A percentile compares a stretch with the other conserved stretches of the same genome.
phyloP scores from a whole-genome alignment of 2,113 vertebrate genomes.

The Lethenteron reissneri region DNA sequence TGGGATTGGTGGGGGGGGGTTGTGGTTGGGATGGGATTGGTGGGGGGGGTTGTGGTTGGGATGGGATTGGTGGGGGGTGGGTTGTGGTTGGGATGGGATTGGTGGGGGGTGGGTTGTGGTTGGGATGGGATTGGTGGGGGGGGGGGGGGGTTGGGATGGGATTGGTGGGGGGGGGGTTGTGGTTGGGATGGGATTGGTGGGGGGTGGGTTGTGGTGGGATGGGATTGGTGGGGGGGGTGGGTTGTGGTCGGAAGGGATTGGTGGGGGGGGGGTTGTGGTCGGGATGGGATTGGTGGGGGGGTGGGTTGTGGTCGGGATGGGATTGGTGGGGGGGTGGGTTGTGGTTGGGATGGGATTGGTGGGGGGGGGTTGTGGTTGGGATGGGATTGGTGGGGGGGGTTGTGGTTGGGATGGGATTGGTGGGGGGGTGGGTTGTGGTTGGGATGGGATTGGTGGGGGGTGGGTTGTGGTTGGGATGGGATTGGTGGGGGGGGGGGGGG shows the following conservation, averaged over 20 bases:
- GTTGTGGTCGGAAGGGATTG: constrained; percentile 16
- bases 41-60: too few species aligned
- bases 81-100: too few species aligned
- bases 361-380: constrained; percentile 14
- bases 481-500: constrained; percentile 14
- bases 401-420: constrained; percentile 17
- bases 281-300: constrained; percentile 14
- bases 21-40: too few species aligned
- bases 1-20: too few species aligned
- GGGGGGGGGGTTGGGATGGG: constrained; percentile 15
- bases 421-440: too few species aligned
- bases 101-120: too few species aligned
- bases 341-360: constrained; percentile 11
- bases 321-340: constrained; percentile 12
- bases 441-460: constrained; percentile 14
- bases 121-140: too few species aligned
- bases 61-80: too few species aligned
- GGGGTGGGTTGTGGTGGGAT: constrained; percentile 2
- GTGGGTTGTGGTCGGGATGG: constrained; percentile 11
- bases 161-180: constrained; percentile 17
- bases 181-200: constrained; percentile 12
- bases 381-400: constrained; percentile 14
- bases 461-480: constrained; percentile 10
- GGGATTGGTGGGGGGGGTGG: constrained; percentile 14
- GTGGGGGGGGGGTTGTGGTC: not conserved